phyloP scores from a whole-genome alignment of 1,140 invertebrate species.

The Drosophila busckii region DNA sequence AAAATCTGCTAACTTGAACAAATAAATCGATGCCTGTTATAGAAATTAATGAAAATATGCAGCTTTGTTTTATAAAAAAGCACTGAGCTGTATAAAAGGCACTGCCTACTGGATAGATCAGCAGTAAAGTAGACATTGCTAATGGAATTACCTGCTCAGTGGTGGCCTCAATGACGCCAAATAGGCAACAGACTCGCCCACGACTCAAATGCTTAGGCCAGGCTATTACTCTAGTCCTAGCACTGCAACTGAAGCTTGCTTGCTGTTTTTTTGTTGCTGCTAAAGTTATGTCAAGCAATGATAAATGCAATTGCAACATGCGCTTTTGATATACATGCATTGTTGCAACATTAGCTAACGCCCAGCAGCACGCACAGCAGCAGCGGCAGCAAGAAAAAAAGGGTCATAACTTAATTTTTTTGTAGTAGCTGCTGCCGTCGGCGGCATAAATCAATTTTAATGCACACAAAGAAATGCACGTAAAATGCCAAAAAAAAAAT shows the following conservation, averaged over 20 bases:
- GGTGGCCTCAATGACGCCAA: no score
- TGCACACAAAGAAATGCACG: constrained; percentile 45
- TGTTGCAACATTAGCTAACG: constrained; percentile 34
- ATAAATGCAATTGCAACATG: constrained; percentile 63
- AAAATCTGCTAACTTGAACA: no score
- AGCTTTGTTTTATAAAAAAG: no score
- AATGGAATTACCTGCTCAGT: no score
- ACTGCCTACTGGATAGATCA: no score
- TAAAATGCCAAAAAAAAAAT: constrained; percentile 42
- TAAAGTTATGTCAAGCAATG: constrained; percentile 8
- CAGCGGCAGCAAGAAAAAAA: constrained; percentile 39
- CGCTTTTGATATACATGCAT: no score
- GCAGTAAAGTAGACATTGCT: no score
- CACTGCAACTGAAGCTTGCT: constrained; percentile 7
- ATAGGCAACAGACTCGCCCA: no score
- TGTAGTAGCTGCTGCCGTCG: constrained; percentile 14
- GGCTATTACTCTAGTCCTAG: constrained; percentile 17
- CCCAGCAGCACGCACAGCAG: constrained; percentile 38
- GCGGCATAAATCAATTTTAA: constrained; percentile 64
- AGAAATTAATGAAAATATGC: no score
- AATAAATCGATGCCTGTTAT: no score
- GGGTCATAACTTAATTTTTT: constrained; percentile 45
- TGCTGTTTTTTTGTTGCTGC: constrained; percentile 10
- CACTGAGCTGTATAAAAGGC: no score
- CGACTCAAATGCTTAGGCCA: no score